Conservation (phyloP, 2,113 vertebrate species). For the Pica pica region DNA sequence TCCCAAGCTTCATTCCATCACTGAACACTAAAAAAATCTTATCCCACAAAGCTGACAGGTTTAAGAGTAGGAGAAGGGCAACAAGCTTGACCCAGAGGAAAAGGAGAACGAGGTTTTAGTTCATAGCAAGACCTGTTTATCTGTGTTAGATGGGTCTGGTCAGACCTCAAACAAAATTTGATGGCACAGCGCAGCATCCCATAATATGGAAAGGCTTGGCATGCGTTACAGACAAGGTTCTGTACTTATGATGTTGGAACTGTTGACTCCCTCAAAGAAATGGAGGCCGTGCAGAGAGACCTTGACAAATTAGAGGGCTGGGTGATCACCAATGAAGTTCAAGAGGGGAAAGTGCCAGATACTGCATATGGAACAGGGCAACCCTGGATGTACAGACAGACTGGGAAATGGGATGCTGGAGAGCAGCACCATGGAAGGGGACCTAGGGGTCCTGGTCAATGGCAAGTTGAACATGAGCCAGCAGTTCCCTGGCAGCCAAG, state of each 20-base stretch:
- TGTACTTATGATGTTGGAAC: not conserved
- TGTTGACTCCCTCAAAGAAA: not conserved
- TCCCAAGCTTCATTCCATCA: not conserved
- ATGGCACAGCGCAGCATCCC: not conserved
- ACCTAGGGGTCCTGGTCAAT: fast-evolving
- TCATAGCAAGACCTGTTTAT: not conserved
- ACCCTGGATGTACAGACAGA: no score
- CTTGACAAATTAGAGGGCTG: not conserved
- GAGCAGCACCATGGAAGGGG: not conserved
- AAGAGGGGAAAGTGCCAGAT: not conserved
- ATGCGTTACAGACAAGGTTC: not conserved
- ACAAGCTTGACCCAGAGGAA: not conserved
- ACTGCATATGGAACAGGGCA: not conserved
- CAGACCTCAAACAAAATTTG: not conserved
- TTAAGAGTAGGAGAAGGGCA: not conserved
- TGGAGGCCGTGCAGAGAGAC: not conserved
- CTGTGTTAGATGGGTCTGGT: not conserved
- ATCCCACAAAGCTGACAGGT: not conserved
- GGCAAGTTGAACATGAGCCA: fast-evolving
- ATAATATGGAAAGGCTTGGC: not conserved
- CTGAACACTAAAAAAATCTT: not conserved
- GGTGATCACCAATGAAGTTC: not conserved
- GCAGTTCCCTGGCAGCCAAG: not conserved
- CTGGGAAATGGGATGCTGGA: not conserved
- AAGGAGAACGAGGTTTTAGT: not conserved